Conservation (phyloP, 37 sponge, comb jelly and placozoan genomes). For the Diacarnus erythraeanus region DNA sequence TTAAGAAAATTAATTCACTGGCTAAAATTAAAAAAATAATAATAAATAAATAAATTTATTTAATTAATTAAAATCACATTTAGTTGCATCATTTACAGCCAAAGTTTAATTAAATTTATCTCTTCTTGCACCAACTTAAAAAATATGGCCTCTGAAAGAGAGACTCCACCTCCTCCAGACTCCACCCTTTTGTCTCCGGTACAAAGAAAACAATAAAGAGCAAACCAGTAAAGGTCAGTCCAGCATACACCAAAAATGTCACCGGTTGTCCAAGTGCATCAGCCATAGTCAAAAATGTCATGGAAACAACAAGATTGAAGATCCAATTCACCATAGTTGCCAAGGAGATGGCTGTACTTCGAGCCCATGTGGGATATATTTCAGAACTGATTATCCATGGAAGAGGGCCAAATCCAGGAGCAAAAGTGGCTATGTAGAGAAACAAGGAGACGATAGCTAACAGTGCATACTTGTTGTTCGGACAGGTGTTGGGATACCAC, state of each 20-base stretch:
- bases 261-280: slow-evolving; percentile 61
- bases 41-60: background rate
- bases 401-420: slow-evolving; percentile 93
- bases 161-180: slow-evolving; percentile 75
- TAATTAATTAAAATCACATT: too few relatives aligned
- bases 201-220: slow-evolving; percentile 69
- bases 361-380: slow-evolving; percentile 97
- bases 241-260: slow-evolving; percentile 76
- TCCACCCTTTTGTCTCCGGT: slow-evolving; percentile 83
- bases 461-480: slow-evolving; percentile 43
- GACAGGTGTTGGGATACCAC: slow-evolving; percentile 56
- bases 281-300: slow-evolving; percentile 80
- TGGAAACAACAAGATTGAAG: slow-evolving; percentile 81
- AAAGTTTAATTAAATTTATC: too few relatives aligned
- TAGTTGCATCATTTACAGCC: too few relatives aligned
- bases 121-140: slow-evolving; percentile 52
- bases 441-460: slow-evolving; percentile 75
- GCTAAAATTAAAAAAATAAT: too few relatives aligned
- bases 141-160: slow-evolving; percentile 76
- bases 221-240: slow-evolving; percentile 59
- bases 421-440: slow-evolving; percentile 90
- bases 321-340: slow-evolving; percentile 88
- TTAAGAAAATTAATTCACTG: too few relatives aligned
- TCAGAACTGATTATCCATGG: slow-evolving; percentile 96
- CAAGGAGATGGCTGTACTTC: slow-evolving; percentile 69